Conservation (phyloP, 2,797 vertebrate species). For the Lepidocolaptes lacrymiger region DNA sequence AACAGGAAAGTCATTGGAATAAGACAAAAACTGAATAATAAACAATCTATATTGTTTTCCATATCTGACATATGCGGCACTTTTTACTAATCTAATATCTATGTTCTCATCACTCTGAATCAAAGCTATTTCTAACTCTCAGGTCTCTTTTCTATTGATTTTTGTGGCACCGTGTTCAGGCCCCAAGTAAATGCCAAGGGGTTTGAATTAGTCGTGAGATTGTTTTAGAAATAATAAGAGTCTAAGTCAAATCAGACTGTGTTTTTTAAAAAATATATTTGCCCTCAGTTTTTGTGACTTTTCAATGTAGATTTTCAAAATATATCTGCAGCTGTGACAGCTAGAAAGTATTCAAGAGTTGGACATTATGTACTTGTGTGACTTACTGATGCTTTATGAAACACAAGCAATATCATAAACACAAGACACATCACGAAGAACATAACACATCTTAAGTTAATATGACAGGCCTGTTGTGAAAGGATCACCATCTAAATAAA, state of each 20-base stretch:
- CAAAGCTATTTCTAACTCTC: not conserved
- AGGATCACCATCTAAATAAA: not conserved
- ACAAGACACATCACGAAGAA: not conserved
- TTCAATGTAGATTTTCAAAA: not conserved
- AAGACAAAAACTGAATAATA: not conserved
- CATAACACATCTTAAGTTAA: not conserved
- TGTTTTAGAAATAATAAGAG: not conserved
- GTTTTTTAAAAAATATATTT: not conserved
- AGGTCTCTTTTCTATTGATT: not conserved
- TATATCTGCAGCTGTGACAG: not conserved
- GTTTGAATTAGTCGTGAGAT: not conserved
- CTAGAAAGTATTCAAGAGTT: not conserved
- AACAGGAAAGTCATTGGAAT: not conserved
- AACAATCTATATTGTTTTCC: not conserved
- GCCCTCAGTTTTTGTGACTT: not conserved
- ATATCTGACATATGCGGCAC: fast-evolving
- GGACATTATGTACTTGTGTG: not conserved
- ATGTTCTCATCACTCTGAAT: not conserved
- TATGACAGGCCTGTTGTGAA: not conserved
- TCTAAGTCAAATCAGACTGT: not conserved
- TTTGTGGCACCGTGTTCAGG: not conserved
- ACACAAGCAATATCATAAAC: not conserved
- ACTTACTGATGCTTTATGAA: not conserved
- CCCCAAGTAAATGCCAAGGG: not conserved
- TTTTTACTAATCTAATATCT: not conserved